These are phyloP conservation scores for Psettodes erumei DNA, from an alignment of 2,113 vertebrate genomes.

Conservation along the genomic window DNA sequence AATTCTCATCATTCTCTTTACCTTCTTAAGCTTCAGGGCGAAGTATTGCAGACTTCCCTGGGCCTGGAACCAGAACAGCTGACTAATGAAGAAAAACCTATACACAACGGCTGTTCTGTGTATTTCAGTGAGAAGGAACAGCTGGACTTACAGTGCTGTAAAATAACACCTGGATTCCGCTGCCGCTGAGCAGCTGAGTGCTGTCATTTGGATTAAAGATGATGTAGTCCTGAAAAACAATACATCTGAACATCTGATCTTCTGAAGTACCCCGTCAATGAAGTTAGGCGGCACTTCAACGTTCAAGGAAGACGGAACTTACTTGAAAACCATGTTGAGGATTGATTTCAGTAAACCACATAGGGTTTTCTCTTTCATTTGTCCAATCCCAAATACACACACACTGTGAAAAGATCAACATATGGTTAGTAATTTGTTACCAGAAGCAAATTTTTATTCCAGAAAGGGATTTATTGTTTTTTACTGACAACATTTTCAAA, in stretches of 20 bases:
- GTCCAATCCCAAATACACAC: constrained; percentile 94
- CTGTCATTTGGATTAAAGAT: constrained; percentile 86
- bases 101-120: neutral
- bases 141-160: constrained; percentile 87
- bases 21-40: constrained; percentile 81
- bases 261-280: neutral
- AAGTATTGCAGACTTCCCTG: constrained; percentile 64
- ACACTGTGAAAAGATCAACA: constrained; percentile 73
- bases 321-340: constrained; percentile 87
- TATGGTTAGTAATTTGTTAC: neutral
- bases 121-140: neutral
- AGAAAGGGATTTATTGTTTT: neutral
- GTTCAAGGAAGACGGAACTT: constrained; percentile 48
- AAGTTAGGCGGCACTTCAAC: neutral
- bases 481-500: too few relatives aligned
- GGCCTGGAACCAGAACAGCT: constrained; percentile 68
- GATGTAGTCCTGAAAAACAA: constrained; percentile 80
- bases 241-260: neutral
- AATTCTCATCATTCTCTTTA: too few relatives aligned
- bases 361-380: constrained; percentile 71
- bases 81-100: constrained; percentile 32
- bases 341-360: constrained; percentile 81
- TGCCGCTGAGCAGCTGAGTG: constrained; percentile 89
- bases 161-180: constrained; percentile 85
- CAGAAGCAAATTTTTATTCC: neutral